A percentile compares a stretch with the other conserved stretches of the same genome.
Evolutionary conservation across 2,113 vertebrate genomes (phyloP).

Genomic region (Isurus oxyrinchus): DNA sequence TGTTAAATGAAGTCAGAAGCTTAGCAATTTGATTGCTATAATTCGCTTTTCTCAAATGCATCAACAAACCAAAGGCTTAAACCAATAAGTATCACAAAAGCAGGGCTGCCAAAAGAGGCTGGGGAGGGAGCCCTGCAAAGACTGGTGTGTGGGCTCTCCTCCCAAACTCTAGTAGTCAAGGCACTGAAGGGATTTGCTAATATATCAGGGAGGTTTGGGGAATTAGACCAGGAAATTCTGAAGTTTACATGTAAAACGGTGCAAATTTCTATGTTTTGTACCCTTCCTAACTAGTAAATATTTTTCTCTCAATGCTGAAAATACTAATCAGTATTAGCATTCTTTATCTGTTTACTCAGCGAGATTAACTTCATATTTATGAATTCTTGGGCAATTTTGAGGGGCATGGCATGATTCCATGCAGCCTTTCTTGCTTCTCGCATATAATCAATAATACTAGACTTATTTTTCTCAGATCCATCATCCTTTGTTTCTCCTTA

Average conservation of each 20-base stretch:
- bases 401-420: not conserved
- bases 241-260: not conserved
- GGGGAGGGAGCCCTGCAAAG: no score
- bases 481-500: constrained; percentile 46
- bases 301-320: not conserved
- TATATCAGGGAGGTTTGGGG: no score
- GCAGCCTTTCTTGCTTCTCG: not conserved
- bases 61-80: no score
- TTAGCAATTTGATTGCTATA: no score
- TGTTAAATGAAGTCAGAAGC: no score
- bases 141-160: no score
- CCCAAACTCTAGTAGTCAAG: no score
- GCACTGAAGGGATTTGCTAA: no score
- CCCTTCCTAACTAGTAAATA: not conserved
- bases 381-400: not conserved
- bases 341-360: not conserved
- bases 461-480: not conserved
- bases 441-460: not conserved
- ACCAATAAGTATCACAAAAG: no score
- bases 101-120: no score
- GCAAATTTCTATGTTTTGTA: not conserved
- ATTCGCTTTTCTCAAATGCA: no score
- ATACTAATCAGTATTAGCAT: not conserved
- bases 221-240: not conserved
- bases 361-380: not conserved